A percentile compares a stretch with the other conserved stretches of the same genome.
phyloP scores from a whole-genome alignment of 1,140 invertebrate species.

The Aphaenogaster ashmeadi region DNA sequence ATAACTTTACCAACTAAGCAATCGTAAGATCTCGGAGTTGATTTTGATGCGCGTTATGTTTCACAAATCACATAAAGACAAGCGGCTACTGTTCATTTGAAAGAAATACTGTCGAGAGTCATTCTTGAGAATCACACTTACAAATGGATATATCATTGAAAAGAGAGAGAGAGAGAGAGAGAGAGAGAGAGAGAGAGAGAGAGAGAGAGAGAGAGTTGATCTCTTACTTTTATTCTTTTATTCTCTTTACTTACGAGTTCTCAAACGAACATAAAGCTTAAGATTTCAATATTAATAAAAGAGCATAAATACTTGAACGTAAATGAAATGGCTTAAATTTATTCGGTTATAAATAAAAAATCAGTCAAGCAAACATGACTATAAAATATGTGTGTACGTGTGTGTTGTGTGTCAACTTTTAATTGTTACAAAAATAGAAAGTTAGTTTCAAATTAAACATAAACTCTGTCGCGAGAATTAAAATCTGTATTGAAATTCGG shows the following conservation, averaged over 20 bases:
- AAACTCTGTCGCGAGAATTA: neutral
- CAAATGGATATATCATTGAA: conserved; percentile 26
- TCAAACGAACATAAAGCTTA: neutral
- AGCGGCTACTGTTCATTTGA: neutral
- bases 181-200: neutral
- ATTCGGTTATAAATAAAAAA: neutral
- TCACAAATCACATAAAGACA: conserved; percentile 42
- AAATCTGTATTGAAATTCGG: neutral
- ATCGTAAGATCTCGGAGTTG: conserved; percentile 32
- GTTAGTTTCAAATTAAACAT: neutral
- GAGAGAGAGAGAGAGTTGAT: conserved; percentile 5
- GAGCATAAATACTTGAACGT: neutral
- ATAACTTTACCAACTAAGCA: conserved; percentile 55
- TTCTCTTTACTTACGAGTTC: neutral
- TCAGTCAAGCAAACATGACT: neutral
- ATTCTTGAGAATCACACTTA: conserved; percentile 29
- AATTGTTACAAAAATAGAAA: neutral
- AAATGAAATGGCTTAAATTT: neutral
- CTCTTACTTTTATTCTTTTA: conserved; percentile 10
- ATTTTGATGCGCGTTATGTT: conserved; percentile 54
- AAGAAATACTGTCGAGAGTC: conserved; percentile 18
- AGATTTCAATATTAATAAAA: neutral
- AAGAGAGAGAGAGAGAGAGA: neutral
- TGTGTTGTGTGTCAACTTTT: neutral
- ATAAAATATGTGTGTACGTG: neutral